A percentile compares a stretch with the other conserved stretches of the same genome.
These are phyloP conservation scores for Gnathonemus longibarbis DNA, from an alignment of 2,113 vertebrate species.

Conservation along the genomic window DNA sequence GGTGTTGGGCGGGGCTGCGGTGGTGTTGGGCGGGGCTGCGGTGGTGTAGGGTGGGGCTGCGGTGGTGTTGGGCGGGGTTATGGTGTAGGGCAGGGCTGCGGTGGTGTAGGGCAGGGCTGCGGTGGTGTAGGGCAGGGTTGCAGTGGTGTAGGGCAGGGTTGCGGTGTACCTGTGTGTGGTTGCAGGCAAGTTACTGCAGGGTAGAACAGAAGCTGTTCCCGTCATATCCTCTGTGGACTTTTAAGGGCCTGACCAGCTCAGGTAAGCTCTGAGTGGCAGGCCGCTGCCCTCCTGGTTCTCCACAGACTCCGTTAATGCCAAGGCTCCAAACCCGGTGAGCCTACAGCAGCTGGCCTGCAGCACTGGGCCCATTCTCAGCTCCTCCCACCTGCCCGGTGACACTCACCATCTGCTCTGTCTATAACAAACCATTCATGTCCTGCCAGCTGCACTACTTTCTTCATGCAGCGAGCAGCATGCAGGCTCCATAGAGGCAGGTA, in stretches of 20 bases:
- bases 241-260: neutral
- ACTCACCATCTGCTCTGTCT: constrained; percentile 63
- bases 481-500: neutral
- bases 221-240: neutral
- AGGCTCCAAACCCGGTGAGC: neutral
- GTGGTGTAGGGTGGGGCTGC: no score
- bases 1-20: neutral
- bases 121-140: no score
- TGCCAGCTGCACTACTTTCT: constrained; percentile 29
- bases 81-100: rapidly evolving
- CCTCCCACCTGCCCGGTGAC: constrained; percentile 28
- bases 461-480: constrained; percentile 11
- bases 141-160: neutral
- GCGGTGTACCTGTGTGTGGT: neutral
- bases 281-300: neutral
- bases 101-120: neutral
- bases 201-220: neutral
- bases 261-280: neutral
- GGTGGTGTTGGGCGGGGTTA: neutral
- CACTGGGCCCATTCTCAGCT: constrained; percentile 45
- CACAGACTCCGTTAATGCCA: constrained; percentile 21
- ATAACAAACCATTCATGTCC: constrained; percentile 48
- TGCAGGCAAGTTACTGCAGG: neutral
- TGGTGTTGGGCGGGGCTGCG: neutral
- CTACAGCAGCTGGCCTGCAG: constrained; percentile 50